These are phyloP conservation scores for Aepyceros melampus DNA, from an alignment of 2,113 vertebrate species.

Conservation along the genomic window DNA sequence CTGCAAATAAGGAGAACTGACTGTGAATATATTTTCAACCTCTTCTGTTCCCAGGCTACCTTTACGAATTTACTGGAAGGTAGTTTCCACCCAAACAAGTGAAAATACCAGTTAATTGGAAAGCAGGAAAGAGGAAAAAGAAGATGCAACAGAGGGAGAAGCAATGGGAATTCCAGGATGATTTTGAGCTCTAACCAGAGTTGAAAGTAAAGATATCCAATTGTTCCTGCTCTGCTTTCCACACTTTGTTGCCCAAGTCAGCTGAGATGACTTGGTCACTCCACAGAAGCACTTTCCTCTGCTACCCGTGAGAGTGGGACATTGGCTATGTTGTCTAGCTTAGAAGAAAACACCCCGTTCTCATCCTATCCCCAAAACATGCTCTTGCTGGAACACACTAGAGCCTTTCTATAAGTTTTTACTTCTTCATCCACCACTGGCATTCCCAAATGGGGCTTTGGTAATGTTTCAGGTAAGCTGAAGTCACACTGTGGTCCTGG, in stretches of 20 bases:
- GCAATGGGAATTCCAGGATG: not conserved
- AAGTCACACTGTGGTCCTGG: not conserved
- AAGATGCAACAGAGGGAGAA: not conserved
- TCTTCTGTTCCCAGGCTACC: not conserved
- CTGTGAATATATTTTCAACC: not conserved
- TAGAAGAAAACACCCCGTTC: not conserved
- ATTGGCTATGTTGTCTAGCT: not conserved
- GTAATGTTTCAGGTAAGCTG: not conserved
- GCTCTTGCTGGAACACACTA: not conserved
- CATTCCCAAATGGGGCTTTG: not conserved
- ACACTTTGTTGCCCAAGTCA: rapidly evolving
- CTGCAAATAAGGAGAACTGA: not conserved
- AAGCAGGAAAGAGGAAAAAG: not conserved
- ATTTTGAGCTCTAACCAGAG: not conserved
- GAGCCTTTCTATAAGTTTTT: not conserved
- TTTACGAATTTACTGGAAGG: not conserved
- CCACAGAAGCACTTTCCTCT: not conserved
- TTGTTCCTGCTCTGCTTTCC: not conserved
- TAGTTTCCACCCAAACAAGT: not conserved
- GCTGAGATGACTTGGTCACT: not conserved
- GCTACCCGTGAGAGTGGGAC: not conserved
- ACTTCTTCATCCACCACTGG: not conserved
- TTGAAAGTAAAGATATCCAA: not conserved
- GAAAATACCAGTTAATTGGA: not conserved
- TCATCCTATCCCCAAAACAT: not conserved